phyloP scores from a whole-genome alignment of 2,888 invertebrate species.

The Cryptus viduatorius region DNA sequence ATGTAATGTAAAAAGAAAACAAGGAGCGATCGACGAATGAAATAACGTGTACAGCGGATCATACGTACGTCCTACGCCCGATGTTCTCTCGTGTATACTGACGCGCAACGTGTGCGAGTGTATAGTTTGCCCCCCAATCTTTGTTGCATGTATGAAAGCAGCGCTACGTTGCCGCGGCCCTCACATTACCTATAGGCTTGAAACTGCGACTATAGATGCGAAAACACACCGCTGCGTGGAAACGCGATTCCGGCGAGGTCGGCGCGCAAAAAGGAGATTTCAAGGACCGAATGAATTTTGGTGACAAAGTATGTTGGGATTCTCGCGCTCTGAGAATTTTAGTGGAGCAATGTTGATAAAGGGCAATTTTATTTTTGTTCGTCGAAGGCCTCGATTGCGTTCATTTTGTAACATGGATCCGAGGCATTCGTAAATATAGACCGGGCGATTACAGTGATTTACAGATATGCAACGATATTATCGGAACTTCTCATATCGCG shows the following conservation, averaged over 20 bases:
- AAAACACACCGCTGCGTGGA: not conserved
- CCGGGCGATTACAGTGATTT: too few species aligned
- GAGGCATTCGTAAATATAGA: not conserved
- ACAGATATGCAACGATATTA: not conserved
- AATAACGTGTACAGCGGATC: slow-evolving; percentile 14
- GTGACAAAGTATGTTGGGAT: not conserved
- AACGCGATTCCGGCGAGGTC: slow-evolving; percentile 16
- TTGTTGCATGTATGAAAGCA: slow-evolving; percentile 5
- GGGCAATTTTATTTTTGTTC: not conserved
- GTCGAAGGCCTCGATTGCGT: not conserved
- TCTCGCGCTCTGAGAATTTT: not conserved
- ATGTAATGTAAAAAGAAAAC: not conserved
- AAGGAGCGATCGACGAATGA: not conserved
- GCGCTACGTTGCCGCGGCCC: slow-evolving; percentile 44
- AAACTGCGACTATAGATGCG: slow-evolving; percentile 2
- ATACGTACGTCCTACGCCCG: slow-evolving; percentile 40
- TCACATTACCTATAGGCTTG: slow-evolving; percentile 41
- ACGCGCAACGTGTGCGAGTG: slow-evolving; percentile 51
- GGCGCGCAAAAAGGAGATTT: not conserved
- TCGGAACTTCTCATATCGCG: not conserved
- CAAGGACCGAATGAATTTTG: not conserved
- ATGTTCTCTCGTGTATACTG: slow-evolving; percentile 10
- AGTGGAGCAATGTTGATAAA: not conserved
- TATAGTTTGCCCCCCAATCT: slow-evolving; percentile 18
- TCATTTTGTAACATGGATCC: not conserved